Conservation (phyloP, 1,140 invertebrate genomes). For the Brachionus koreanus region DNA sequence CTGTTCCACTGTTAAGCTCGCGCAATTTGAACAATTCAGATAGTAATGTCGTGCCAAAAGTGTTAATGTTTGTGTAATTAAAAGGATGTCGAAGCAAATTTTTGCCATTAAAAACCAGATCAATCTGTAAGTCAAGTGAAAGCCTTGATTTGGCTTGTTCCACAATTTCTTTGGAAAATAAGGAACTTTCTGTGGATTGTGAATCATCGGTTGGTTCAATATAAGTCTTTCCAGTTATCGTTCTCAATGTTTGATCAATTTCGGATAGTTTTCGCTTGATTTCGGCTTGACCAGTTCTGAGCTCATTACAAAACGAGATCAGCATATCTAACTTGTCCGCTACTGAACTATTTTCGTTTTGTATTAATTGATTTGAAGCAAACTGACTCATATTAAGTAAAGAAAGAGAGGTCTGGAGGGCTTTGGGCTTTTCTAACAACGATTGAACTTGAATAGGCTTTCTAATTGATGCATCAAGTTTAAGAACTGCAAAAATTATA, state of each 20-base stretch:
- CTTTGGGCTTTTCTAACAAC: not conserved
- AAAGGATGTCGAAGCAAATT: not conserved
- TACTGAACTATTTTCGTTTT: not conserved
- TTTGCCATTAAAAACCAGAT: not conserved
- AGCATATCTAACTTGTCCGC: not conserved
- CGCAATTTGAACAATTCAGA: slow-evolving; percentile 9
- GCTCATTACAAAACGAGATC: not conserved
- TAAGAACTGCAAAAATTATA: not conserved
- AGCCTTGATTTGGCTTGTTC: slow-evolving; percentile 5
- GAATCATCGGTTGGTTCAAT: not conserved
- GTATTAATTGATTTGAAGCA: not conserved
- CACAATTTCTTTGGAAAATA: not conserved
- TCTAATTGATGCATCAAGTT: not conserved
- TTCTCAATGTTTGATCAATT: not conserved
- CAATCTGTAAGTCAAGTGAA: not conserved
- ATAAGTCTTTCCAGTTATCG: not conserved
- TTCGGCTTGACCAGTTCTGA: slow-evolving; percentile 12
- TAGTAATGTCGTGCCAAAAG: slow-evolving; percentile 15
- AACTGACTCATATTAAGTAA: not conserved
- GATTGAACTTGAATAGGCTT: not conserved
- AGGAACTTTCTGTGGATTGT: not conserved
- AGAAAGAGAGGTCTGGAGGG: not conserved
- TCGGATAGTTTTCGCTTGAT: not conserved
- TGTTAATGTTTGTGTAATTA: slow-evolving; percentile 26
- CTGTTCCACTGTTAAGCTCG: slow-evolving; percentile 4